Conservation (phyloP, 1,140 invertebrate species). For the Drosophila sucinea region DNA sequence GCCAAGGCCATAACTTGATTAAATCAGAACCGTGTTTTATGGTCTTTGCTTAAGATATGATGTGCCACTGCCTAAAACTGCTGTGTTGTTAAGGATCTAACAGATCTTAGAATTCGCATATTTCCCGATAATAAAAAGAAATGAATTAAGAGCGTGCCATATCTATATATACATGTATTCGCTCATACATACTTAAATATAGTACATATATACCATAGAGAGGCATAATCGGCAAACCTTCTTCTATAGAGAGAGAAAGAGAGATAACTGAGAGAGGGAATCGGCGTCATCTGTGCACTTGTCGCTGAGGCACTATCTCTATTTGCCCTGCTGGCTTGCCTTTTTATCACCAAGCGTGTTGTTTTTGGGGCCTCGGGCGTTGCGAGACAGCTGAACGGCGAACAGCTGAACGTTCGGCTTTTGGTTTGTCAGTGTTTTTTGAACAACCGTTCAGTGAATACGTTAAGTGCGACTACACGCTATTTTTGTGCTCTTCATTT, state of each 20-base stretch:
- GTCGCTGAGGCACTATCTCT: not conserved
- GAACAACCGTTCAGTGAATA: slow-evolving; percentile 65
- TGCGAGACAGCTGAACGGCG: not conserved
- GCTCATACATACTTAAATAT: not conserved
- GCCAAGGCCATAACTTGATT: too few species aligned
- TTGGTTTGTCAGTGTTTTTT: slow-evolving; percentile 64
- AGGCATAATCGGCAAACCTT: not conserved
- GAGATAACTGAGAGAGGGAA: not conserved
- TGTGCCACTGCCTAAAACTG: too few species aligned
- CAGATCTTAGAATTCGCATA: not conserved
- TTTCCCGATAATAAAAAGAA: not conserved
- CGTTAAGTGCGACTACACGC: slow-evolving; percentile 26
- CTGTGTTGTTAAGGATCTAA: not conserved
- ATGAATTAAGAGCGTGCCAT: not conserved
- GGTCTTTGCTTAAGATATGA: too few species aligned
- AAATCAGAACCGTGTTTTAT: too few species aligned
- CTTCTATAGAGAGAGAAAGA: not conserved
- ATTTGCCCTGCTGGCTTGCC: not conserved
- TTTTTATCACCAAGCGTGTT: slow-evolving; percentile 10
- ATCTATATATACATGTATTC: too few species aligned
- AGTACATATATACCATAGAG: not conserved
- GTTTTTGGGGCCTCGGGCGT: not conserved
- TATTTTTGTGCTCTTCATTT: slow-evolving; percentile 32
- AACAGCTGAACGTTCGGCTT: slow-evolving; percentile 13
- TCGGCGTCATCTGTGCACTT: slow-evolving; percentile 1